Evolutionary conservation across 2,113 vertebrate genomes (phyloP).

Genomic region (Empidonax traillii): DNA sequence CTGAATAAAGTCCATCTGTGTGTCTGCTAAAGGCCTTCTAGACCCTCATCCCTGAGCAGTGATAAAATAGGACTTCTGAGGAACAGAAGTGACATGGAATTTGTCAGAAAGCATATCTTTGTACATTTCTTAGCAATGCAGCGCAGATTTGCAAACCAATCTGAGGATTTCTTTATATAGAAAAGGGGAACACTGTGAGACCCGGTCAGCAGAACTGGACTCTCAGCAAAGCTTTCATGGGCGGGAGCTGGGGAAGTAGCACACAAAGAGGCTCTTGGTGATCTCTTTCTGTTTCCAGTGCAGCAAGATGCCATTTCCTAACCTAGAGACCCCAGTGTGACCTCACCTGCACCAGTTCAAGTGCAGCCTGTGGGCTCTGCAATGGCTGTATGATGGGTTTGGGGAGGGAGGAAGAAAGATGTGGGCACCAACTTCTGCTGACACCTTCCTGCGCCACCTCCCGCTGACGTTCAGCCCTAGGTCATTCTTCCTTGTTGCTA

Average conservation of each 20-base stretch:
- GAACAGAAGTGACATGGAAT: not conserved
- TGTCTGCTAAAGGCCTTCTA: not conserved
- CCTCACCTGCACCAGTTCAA: not conserved
- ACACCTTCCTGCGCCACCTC: not conserved
- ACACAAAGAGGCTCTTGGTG: not conserved
- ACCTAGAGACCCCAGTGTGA: rapidly evolving
- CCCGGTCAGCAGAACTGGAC: not conserved
- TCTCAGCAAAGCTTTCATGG: not conserved
- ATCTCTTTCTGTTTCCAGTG: not conserved
- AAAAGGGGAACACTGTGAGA: not conserved
- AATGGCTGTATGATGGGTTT: not conserved
- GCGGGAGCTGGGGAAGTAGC: not conserved
- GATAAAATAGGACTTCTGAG: not conserved
- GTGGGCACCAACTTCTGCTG: not conserved
- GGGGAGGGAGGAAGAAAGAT: not conserved
- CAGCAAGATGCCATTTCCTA: not conserved
- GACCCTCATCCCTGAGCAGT: not conserved
- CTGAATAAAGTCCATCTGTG: not conserved
- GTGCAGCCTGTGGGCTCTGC: not conserved
- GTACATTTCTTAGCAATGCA: not conserved
- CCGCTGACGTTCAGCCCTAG: rapidly evolving
- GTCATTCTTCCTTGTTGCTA: not conserved
- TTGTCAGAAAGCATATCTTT: not conserved
- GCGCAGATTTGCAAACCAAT: not conserved
- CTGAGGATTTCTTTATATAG: not conserved